Percentiles rank a stretch among this genome's conserved stretches.
These are phyloP conservation scores for Melanostoma mellinum DNA, from an alignment of 2,888 invertebrate species.

Conservation along the genomic window DNA sequence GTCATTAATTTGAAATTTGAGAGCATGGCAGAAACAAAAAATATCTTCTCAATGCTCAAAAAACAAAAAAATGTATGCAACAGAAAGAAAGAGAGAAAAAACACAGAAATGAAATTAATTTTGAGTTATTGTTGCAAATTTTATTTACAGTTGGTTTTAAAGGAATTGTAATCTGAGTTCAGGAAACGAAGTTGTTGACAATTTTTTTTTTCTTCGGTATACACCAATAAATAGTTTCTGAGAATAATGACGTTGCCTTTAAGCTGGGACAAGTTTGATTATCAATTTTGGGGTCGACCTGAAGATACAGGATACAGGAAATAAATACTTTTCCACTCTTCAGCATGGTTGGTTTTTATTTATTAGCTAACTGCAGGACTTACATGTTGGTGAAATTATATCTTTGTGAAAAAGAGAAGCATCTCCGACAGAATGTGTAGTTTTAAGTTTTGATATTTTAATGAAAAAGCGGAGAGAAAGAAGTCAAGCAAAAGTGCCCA, in stretches of 20 bases:
- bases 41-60: conserved; percentile 11
- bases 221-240: conserved; percentile 17
- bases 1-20: conserved; percentile 72
- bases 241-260: conserved; percentile 26
- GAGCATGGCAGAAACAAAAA: conserved; percentile 21
- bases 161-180: conserved; percentile 23
- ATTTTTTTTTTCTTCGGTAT: not conserved
- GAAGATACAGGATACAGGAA: not conserved
- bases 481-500: too few species aligned
- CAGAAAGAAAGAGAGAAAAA: not conserved
- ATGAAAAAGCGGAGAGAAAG: too few species aligned
- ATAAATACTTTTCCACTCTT: too few species aligned
- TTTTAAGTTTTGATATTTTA: too few species aligned
- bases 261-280: not conserved
- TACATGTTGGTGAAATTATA: too few species aligned
- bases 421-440: too few species aligned
- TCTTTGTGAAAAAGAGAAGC: too few species aligned
- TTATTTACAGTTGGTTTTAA: conserved; percentile 45
- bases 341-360: too few species aligned
- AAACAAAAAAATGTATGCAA: conserved; percentile 29
- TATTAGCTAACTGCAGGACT: too few species aligned
- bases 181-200: conserved; percentile 45
- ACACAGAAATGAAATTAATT: conserved; percentile 12
- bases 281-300: conserved; percentile 18
- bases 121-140: conserved; percentile 58